These are phyloP conservation scores for Alitta virens DNA, from an alignment of 2,888 invertebrate species.

Conservation along the genomic window DNA sequence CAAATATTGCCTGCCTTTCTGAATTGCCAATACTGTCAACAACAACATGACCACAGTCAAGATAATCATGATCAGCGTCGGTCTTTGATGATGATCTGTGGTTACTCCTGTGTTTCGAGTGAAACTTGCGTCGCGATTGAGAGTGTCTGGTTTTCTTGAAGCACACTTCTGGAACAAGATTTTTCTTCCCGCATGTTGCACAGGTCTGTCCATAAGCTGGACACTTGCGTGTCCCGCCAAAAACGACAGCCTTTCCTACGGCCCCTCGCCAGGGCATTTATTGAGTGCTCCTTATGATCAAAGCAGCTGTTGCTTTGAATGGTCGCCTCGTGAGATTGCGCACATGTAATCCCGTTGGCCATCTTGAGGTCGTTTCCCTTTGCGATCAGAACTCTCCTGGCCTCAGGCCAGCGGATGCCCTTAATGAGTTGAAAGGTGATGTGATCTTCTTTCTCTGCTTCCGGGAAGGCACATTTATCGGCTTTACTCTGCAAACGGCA, in stretches of 20 bases:
- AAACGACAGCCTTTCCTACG: no score
- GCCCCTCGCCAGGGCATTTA: no score
- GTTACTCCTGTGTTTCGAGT: not conserved
- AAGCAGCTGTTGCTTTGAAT: not conserved
- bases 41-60: not conserved
- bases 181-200: not conserved
- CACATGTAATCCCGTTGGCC: not conserved
- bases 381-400: not conserved
- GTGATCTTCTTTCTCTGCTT: not conserved
- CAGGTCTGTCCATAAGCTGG: not conserved
- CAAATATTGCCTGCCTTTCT: not conserved
- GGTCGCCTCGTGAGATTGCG: not conserved
- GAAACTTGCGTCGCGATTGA: not conserved
- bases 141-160: not conserved
- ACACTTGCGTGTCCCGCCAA: not conserved
- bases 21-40: not conserved
- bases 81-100: not conserved
- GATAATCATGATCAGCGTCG: not conserved
- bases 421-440: not conserved
- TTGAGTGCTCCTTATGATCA: no score
- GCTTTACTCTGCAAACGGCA: not conserved
- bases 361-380: not conserved
- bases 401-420: not conserved
- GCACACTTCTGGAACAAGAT: not conserved
- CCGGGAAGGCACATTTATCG: not conserved